These are phyloP conservation scores for Agelastica alni DNA, from an alignment of 2,888 invertebrate genomes.

Conservation along the genomic window DNA sequence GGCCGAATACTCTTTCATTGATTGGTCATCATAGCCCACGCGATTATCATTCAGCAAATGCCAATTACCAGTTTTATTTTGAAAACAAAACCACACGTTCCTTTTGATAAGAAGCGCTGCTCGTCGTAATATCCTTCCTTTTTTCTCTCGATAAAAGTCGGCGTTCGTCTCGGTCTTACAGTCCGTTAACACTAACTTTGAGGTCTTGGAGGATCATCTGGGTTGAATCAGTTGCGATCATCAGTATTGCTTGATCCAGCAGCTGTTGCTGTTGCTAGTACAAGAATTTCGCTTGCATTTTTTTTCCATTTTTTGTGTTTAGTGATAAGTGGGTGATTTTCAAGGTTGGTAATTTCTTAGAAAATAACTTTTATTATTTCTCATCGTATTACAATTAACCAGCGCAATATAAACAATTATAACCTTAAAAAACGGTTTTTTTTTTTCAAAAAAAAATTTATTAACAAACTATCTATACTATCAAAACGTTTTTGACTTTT, in stretches of 20 bases:
- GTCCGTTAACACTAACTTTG: conserved; percentile 2
- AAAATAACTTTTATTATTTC: too few species aligned
- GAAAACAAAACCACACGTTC: conserved; percentile 3
- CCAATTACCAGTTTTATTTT: conserved; percentile 17
- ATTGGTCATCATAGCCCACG: conserved; percentile 43
- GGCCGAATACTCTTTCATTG: conserved; percentile 15
- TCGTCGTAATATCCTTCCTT: not conserved
- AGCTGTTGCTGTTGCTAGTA: conserved; percentile 2
- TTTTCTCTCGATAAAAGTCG: not conserved
- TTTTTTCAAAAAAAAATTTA: too few species aligned
- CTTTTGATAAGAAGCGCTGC: not conserved
- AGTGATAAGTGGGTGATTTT: too few species aligned
- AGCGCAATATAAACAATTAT: too few species aligned
- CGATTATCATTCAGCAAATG: conserved; percentile 40
- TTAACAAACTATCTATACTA: too few species aligned
- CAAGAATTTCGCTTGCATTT: too few species aligned
- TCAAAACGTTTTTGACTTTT: too few species aligned
- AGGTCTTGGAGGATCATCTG: conserved; percentile 5
- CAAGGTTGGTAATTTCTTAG: too few species aligned
- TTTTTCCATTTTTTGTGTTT: too few species aligned
- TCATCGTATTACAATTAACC: too few species aligned
- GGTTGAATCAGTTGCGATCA: not conserved
- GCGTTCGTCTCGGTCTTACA: not conserved
- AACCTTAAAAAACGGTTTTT: too few species aligned
- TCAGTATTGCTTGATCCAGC: conserved; percentile 2